Percentiles rank a stretch among this genome's conserved stretches.
Conservation (phyloP, 37 sponge, comb jelly and placozoan genomes). For the Petrosia ficiformis region DNA sequence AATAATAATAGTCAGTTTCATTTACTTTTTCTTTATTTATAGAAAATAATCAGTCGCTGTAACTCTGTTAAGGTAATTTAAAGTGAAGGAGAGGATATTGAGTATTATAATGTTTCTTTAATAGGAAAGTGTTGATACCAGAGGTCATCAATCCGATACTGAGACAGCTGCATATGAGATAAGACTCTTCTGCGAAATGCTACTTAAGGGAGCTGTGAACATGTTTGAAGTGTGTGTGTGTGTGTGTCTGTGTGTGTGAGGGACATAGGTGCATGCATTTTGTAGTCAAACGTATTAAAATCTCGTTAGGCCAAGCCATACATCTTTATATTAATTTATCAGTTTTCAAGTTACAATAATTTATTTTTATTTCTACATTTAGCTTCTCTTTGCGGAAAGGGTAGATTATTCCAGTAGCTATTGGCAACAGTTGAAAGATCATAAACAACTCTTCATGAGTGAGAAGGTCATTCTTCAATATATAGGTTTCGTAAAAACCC, state of each 20-base stretch:
- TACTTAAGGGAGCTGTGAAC: constrained; percentile 76
- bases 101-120: background rate
- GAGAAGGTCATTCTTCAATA: constrained; percentile 65
- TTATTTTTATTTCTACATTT: constrained; percentile 20
- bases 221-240: constrained; percentile 44
- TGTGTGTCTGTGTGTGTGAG: background rate
- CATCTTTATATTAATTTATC: background rate
- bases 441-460: constrained; percentile 42
- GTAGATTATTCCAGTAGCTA: constrained; percentile 2
- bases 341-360: background rate
- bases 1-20: background rate
- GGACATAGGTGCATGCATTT: background rate
- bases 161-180: constrained; percentile 69
- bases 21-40: background rate
- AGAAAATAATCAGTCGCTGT: background rate
- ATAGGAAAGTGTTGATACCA: constrained; percentile 52
- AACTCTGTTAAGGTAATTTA: background rate
- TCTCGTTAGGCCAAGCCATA: background rate
- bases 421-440: background rate
- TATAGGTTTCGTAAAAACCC: constrained; percentile 48
- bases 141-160: constrained; percentile 44
- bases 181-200: constrained; percentile 65
- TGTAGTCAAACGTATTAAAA: background rate
- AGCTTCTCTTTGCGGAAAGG: background rate
- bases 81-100: background rate